Evolutionary conservation across 2,797 vertebrate genomes (phyloP).

Genomic region (Atherinosoma microstoma): DNA sequence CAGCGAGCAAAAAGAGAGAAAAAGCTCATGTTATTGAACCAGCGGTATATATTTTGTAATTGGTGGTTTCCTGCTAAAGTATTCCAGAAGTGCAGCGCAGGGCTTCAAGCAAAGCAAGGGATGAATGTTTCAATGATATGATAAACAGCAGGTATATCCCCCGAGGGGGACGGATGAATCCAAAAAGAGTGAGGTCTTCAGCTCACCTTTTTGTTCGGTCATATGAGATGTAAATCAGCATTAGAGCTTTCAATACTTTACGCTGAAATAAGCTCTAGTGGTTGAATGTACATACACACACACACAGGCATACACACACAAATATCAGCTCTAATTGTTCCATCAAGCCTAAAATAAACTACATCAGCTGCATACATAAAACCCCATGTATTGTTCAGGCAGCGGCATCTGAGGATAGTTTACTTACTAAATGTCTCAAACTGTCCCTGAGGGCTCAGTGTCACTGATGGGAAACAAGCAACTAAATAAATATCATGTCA

Average conservation of each 20-base stretch:
- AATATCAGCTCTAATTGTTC: constrained; percentile 70
- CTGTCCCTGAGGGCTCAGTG: constrained; percentile 63
- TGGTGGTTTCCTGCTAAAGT: constrained; percentile 77
- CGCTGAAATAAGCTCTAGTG: constrained; percentile 48
- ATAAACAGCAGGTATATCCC: constrained; percentile 84
- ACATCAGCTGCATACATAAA: constrained; percentile 63
- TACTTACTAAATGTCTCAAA: constrained; percentile 71
- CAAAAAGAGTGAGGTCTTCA: constrained; percentile 72
- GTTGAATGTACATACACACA: constrained; percentile 23
- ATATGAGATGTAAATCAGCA: constrained; percentile 81
- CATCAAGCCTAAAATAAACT: constrained; percentile 70
- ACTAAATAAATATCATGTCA: constrained; percentile 82
- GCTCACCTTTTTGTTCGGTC: constrained; percentile 68
- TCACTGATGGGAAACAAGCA: constrained; percentile 81
- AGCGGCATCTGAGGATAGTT: constrained; percentile 70
- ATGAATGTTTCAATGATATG: constrained; percentile 75
- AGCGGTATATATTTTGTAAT: constrained; percentile 73
- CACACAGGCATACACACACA: constrained; percentile 26
- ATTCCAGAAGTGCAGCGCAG: constrained; percentile 70
- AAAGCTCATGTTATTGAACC: constrained; percentile 38
- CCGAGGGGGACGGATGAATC: constrained; percentile 66
- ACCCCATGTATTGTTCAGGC: constrained; percentile 72
- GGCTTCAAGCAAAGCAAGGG: constrained; percentile 77
- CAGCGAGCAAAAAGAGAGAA: constrained; percentile 46
- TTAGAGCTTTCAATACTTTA: constrained; percentile 43